phyloP scores from a whole-genome alignment of 2,797 vertebrate species.

The Platyrinchus mystaceus region DNA sequence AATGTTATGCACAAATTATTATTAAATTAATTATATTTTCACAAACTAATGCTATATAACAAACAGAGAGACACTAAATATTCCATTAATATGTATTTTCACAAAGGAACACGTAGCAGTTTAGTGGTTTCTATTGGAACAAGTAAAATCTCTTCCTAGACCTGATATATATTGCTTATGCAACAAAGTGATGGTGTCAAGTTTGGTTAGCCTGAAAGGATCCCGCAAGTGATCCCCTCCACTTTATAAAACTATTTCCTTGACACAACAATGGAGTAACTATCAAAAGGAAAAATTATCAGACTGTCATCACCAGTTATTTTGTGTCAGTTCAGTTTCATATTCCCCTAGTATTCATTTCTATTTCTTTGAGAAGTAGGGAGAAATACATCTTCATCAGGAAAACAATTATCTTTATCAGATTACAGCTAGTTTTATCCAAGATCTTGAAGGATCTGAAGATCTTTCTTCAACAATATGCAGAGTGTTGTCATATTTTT shows the following conservation, averaged over 20 bases:
- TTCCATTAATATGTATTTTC: background rate
- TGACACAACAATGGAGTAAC: background rate
- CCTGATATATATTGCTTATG: background rate
- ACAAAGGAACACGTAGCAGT: background rate
- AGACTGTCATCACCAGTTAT: background rate
- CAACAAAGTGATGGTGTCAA: background rate
- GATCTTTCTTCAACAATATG: background rate
- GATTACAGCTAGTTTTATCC: background rate
- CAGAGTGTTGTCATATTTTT: background rate
- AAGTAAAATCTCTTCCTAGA: background rate
- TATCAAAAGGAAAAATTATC: background rate
- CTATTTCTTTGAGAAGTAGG: background rate
- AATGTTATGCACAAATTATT: background rate
- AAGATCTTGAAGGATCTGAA: background rate
- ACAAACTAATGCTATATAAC: background rate
- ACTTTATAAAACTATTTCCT: background rate
- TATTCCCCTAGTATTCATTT: background rate
- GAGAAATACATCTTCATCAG: background rate
- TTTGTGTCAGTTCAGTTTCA: background rate
- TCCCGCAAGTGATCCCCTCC: background rate
- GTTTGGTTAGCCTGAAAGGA: background rate
- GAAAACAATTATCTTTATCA: background rate
- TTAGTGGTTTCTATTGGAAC: background rate
- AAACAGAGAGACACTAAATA: background rate
- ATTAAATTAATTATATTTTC: background rate